A percentile compares a stretch with the other conserved stretches of the same genome.
Evolutionary conservation across 2,113 vertebrate genomes (phyloP).

Genomic region (Gobius niger): DNA sequence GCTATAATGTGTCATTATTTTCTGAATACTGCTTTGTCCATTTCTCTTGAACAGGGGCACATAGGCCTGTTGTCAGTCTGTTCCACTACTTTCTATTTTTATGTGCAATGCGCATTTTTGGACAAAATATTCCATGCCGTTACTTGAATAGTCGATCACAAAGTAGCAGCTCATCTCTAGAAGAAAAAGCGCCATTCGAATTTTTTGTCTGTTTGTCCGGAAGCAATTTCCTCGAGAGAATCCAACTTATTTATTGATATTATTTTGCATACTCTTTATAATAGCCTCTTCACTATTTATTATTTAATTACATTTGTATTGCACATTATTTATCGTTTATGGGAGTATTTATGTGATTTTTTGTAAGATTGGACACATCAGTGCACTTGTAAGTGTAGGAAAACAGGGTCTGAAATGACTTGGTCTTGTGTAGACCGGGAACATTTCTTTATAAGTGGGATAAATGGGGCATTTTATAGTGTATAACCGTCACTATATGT

Average conservation of each 20-base stretch:
- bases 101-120: slow-evolving; percentile 85
- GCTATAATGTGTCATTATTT: slow-evolving; percentile 80
- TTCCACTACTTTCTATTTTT: slow-evolving; percentile 79
- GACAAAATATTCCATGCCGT: slow-evolving; percentile 82
- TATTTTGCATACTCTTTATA: slow-evolving; percentile 83
- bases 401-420: slow-evolving; percentile 84
- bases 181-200: slow-evolving; percentile 74
- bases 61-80: slow-evolving; percentile 73
- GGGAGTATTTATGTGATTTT: slow-evolving; percentile 92
- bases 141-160: slow-evolving; percentile 88
- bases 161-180: slow-evolving; percentile 83
- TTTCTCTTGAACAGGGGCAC: slow-evolving; percentile 75
- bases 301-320: slow-evolving; percentile 96
- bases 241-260: slow-evolving; percentile 87
- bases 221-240: slow-evolving; percentile 74
- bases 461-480: slow-evolving; percentile 66
- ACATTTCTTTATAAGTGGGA: slow-evolving; percentile 80
- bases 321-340: slow-evolving; percentile 98
- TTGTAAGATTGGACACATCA: slow-evolving; percentile 85
- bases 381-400: slow-evolving; percentile 82
- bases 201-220: slow-evolving; percentile 62
- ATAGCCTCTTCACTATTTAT: slow-evolving; percentile 90
- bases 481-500: slow-evolving; percentile 69
- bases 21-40: slow-evolving; percentile 78
- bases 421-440: slow-evolving; percentile 85